These are phyloP conservation scores for Caenorhabditis sp. DNA, from an alignment of 2,888 invertebrate species.

Conservation along the genomic window DNA sequence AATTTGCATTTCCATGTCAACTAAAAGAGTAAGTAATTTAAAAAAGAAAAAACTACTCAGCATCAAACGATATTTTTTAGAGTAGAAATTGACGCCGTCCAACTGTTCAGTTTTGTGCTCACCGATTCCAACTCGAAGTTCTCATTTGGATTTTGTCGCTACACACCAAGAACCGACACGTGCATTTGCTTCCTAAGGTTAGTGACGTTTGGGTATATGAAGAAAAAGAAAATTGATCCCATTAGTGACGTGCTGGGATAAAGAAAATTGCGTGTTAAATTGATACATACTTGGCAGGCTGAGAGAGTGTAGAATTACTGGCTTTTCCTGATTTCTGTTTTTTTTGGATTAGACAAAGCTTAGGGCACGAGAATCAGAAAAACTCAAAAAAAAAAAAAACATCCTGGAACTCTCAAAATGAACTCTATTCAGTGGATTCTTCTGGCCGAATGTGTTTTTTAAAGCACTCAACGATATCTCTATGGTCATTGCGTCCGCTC, in stretches of 20 bases:
- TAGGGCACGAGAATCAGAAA: too few relatives aligned
- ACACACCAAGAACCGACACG: constrained; percentile 92
- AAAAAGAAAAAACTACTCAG: too few relatives aligned
- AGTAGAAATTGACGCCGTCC: constrained; percentile 86
- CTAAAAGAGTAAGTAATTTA: constrained; percentile 60
- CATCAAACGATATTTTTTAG: too few relatives aligned
- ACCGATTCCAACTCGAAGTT: constrained; percentile 96
- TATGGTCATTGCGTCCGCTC: constrained; percentile 86
- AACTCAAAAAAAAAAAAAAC: too few relatives aligned
- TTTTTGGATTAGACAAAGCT: too few relatives aligned
- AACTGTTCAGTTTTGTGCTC: constrained; percentile 96
- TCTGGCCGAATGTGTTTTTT: constrained; percentile 98
- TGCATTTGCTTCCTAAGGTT: constrained; percentile 86
- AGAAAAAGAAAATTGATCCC: too few relatives aligned
- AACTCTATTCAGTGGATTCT: constrained; percentile 88
- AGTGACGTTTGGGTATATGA: constrained; percentile 2
- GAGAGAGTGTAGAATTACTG: not conserved
- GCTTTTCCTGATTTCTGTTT: constrained; percentile 11
- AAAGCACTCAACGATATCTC: constrained; percentile 91
- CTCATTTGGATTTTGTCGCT: constrained; percentile 97
- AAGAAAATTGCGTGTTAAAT: not conserved
- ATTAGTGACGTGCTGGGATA: not conserved
- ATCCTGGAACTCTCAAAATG: not conserved
- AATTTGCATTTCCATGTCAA: constrained; percentile 82
- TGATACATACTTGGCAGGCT: not conserved